Evolutionary conservation across 2,797 vertebrate genomes (phyloP), one percentile per base, ranked within the genome.

Genomic region (Galago senegalensis): DNA sequence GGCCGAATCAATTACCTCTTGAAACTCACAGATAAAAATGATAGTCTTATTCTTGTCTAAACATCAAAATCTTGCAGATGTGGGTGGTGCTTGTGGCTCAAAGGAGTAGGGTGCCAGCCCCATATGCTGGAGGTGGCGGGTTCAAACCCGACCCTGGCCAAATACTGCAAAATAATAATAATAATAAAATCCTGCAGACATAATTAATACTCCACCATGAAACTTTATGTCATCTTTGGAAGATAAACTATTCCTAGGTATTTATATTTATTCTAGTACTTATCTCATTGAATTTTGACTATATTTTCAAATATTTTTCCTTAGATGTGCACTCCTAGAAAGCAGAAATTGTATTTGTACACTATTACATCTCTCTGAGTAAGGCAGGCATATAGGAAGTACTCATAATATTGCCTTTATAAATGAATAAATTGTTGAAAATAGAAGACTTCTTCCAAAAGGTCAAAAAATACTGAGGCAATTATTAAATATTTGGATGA

Each of bases 31-130:
- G 9, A 34, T 84, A 43, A 58, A 79, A 89, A 82, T 31, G 13
- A 86, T 20, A 34, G 40, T 46, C 14, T 56, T 82, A 20, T 40
- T 82, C 34, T 34, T 31, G 6, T 90, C 58, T 94, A 60, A 96
- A 87, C 14, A 23, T 92, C 87, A 96, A 76, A 87, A 77, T 60
- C 40, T 34, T 87, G 89, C 46, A 72, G 56, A 77, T 43, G 40
- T 43, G 40, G 40, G 40, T 43, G 40, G 40, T 43, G 40, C 40
- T 7, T 43, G 40, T 43, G 40, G 40, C 40, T 43, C 40, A 43
- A 7, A 43, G 40, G 40, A 43, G 40, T 43, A 43, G 40, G 40
- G 40, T 7, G 7, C 40, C 7, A 6, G 40, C 40, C 40, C 40
- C 40, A 43, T 43, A 43, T 43, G 40, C 40, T 43, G 40, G 40